Percentiles rank a stretch among this genome's conserved stretches.
Evolutionary conservation across 2,888 invertebrate genomes (phyloP).

Genomic region (Nemoura dubitans): DNA sequence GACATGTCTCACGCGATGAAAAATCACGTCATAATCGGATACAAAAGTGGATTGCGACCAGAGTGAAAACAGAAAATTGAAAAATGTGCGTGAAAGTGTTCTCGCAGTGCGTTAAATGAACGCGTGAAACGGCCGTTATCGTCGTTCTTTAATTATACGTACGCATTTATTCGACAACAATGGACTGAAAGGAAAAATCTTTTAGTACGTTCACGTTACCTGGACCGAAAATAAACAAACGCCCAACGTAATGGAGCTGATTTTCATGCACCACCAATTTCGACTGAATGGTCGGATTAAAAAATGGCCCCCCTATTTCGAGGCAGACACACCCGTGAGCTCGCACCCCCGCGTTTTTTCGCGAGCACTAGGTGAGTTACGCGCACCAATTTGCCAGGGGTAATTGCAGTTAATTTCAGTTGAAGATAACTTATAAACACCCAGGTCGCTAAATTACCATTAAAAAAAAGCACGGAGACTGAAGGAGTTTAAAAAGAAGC

Average conservation of each 20-base stretch:
- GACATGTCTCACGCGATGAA: not conserved
- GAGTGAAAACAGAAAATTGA: not conserved
- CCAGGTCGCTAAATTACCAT: not conserved
- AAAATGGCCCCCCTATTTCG: constrained; percentile 39
- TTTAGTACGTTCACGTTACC: not conserved
- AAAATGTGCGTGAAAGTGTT: not conserved
- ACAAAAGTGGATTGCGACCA: not conserved
- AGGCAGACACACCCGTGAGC: not conserved
- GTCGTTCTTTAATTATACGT: not conserved
- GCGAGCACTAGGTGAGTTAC: not conserved
- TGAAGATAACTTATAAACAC: constrained; percentile 12
- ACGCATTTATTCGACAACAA: not conserved
- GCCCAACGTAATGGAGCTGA: not conserved
- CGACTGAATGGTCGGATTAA: constrained; percentile 27
- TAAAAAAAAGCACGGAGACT: not conserved
- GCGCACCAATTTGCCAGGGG: constrained; percentile 8
- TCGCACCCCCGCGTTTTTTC: no score
- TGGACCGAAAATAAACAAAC: not conserved
- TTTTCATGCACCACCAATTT: not conserved
- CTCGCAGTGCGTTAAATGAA: not conserved
- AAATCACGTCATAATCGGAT: not conserved
- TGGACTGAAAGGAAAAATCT: not conserved
- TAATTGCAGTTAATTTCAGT: not conserved
- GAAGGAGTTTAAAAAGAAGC: not conserved
- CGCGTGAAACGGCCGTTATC: not conserved